Evolutionary conservation across 1,140 invertebrate species (phyloP), one percentile per base, ranked within the genome.

Genomic region (Venturia canescens): DNA sequence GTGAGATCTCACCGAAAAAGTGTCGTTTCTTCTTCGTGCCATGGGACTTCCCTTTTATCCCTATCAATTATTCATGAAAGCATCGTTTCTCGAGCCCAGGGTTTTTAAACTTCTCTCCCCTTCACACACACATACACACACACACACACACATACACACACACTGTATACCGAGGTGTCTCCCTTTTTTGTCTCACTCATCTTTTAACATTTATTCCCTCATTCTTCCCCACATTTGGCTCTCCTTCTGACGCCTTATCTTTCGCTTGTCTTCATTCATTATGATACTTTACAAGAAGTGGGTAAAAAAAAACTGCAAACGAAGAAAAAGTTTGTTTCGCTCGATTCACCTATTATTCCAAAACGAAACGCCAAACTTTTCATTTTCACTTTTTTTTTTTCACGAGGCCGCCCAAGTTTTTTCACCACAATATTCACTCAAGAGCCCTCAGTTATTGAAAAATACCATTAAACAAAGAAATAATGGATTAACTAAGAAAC

Each of bases 61-160:
- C 26, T 69, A 81, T 81, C 63, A 81, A 53, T 81, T 81, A 81
- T 81, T 81, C 80, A 81, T 76, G 57, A 71, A 50, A 76, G 44
- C 74, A 34, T 27, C 57, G 50, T 63, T 63, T 76, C 76, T 72
- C 53, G n/a, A 16, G 23, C 34, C 18, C 66, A 21, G 63, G 72
- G 27, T 81, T 70, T 77, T 77, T 81, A 77, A 81, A 77, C 63
- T 81, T 81, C 60, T 16, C 21, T 29, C 34, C 29, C 38, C n/a
- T 26, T 79, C 31, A 29, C 50, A 26, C n/a, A n/a, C n/a, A n/a
- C n/a, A n/a, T n/a, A n/a, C n/a, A n/a, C n/a, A n/a, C n/a, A n/a
- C n/a, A n/a, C n/a, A n/a, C n/a, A n/a, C n/a, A n/a, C n/a, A n/a
- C n/a, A n/a, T n/a, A n/a, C n/a, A n/a, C 63, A 76, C 21, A 21